Conservation (phyloP, 2,888 invertebrate genomes). For the Aphelenchoides bicaudatus region DNA sequence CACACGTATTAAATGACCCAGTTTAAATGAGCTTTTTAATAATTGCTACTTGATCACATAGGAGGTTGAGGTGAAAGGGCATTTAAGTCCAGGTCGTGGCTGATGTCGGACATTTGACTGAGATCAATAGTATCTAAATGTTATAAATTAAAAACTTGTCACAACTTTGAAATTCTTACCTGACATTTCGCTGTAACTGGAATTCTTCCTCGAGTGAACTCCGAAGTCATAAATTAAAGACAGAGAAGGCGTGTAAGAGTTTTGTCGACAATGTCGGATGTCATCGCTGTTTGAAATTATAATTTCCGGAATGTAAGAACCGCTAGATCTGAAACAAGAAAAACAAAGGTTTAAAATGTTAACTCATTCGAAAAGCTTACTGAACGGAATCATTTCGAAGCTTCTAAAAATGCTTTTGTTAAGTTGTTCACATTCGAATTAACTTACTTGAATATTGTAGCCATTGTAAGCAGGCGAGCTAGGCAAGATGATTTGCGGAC, state of each 20-base stretch:
- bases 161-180: no score
- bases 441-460: neutral
- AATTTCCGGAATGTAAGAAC: constrained; percentile 54
- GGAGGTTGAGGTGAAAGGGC: constrained; percentile 8
- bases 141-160: no score
- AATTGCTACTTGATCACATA: no score
- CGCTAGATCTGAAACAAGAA: constrained; percentile 5
- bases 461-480: constrained; percentile 13
- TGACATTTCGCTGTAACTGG: constrained; percentile 15
- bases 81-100: constrained; percentile 3
- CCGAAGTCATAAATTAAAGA: constrained; percentile 54
- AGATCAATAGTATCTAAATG: constrained; percentile 17
- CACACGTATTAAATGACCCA: no score
- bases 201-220: constrained; percentile 26
- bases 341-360: neutral
- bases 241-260: constrained; percentile 50
- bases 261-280: constrained; percentile 24
- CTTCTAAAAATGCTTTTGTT: neutral
- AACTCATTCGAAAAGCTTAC: constrained; percentile 21
- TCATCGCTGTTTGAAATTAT: constrained; percentile 50
- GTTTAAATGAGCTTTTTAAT: no score
- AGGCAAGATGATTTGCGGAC: constrained; percentile 39
- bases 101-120: constrained; percentile 11
- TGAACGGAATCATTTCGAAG: constrained; percentile 30
- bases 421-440: neutral